A percentile compares a stretch with the other conserved stretches of the same genome.
Conservation (phyloP, 2,113 vertebrate genomes). For the Aptenodytes forsteri region DNA sequence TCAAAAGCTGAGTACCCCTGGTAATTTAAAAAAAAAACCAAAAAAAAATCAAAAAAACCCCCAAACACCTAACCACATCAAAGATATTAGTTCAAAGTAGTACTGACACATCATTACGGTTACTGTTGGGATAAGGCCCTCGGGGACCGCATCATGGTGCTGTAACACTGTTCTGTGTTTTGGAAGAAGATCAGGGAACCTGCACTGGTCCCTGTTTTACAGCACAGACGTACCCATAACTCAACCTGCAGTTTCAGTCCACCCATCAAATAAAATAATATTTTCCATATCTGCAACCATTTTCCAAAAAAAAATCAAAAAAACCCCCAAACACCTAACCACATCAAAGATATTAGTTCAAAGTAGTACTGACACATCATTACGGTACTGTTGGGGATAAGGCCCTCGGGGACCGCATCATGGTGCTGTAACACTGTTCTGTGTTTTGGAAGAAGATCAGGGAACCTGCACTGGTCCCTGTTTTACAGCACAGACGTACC, state of each 20-base stretch:
- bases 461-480: neutral
- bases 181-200: neutral
- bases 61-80: neutral
- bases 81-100: neutral
- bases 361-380: neutral
- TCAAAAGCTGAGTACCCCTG: neutral
- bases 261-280: neutral
- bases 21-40: neutral
- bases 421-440: neutral
- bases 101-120: neutral
- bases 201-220: neutral
- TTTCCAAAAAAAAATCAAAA: neutral
- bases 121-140: neutral
- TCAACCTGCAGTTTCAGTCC: neutral
- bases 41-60: no score
- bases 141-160: accelerated
- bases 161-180: neutral
- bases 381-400: neutral
- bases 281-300: neutral
- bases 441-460: neutral
- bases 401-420: neutral
- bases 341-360: neutral
- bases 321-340: neutral
- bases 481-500: neutral
- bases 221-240: neutral